phyloP scores from a whole-genome alignment of 2,888 invertebrate genomes.

The Spialia ferax region DNA sequence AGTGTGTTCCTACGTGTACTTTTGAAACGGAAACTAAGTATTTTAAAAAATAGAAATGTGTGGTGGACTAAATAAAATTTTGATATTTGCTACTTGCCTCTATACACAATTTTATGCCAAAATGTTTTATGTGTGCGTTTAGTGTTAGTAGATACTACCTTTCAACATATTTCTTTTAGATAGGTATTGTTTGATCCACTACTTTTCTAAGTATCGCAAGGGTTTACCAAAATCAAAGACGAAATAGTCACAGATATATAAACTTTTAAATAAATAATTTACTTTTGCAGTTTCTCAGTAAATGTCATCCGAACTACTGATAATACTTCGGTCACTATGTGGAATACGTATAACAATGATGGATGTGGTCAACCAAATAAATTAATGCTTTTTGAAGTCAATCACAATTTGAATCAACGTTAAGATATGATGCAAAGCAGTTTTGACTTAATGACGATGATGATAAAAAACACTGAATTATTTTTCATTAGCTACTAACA shows the following conservation, averaged over 20 bases:
- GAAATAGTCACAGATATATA: neutral
- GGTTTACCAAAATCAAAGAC: neutral
- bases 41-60: no score
- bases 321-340: neutral
- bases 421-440: neutral
- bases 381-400: neutral
- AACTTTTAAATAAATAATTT: no score
- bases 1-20: no score
- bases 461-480: neutral
- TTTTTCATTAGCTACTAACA: slow-evolving; percentile 1
- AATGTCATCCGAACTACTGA: neutral
- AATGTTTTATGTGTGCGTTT: no score
- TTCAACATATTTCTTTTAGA: no score
- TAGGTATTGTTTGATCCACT: no score
- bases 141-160: no score
- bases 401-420: neutral
- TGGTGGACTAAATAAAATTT: no score
- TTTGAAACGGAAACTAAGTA: no score
- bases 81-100: no score
- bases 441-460: neutral
- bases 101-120: no score
- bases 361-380: neutral
- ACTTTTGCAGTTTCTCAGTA: neutral
- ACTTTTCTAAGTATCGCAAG: no score
- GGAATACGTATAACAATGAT: neutral